Evolutionary conservation across 1,140 invertebrate species (phyloP), one percentile per base, ranked within the genome.

Genomic region (Magallana ariakensis): DNA sequence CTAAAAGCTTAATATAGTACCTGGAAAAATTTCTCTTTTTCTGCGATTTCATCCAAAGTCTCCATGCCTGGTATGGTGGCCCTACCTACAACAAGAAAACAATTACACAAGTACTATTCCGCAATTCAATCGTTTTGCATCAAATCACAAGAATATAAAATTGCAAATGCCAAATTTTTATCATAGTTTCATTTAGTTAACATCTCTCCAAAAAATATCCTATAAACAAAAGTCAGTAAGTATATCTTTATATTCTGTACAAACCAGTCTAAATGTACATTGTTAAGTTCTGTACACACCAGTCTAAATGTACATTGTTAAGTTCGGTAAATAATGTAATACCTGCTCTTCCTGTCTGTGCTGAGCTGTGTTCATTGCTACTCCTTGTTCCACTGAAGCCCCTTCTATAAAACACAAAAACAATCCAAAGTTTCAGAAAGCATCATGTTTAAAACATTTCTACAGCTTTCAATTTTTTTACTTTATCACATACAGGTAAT

Each of bases 11-110:
- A n/a, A n/a, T n/a, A n/a, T n/a, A n/a, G n/a, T n/a, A 93, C 93
- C 90, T 91, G 89, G 66, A 92, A 94, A 75, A 94, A 94, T 53
- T 88, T 90, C 55, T 93, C 91, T 87, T 94, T 94, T 46, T 94
- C 92, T 56, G 90, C 90, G 22, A 92, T 80, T 88, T 94, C 93
- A 90, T 93, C 92, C 11, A 94, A 88, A 11, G 93, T 94, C 80
- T 94, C 93, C 86, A 92, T 90, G 15, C 92, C 93, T 83, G 85
- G 88, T 86, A 54, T 57, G 8, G 55, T 60, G 26, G n/a, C 15
- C 66, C 22, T 62, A 58, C 85, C 83, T 86, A 46, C 6, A 60
- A 58, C 55, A 5, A 86, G 57, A 86, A 9, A 26, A 84, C 7
- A 84, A 16, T 46, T 55, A 82, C 7, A 0, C 22, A 6, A 80